Conservation (phyloP, 2,797 vertebrate genomes). For the Mallotus villosus region DNA sequence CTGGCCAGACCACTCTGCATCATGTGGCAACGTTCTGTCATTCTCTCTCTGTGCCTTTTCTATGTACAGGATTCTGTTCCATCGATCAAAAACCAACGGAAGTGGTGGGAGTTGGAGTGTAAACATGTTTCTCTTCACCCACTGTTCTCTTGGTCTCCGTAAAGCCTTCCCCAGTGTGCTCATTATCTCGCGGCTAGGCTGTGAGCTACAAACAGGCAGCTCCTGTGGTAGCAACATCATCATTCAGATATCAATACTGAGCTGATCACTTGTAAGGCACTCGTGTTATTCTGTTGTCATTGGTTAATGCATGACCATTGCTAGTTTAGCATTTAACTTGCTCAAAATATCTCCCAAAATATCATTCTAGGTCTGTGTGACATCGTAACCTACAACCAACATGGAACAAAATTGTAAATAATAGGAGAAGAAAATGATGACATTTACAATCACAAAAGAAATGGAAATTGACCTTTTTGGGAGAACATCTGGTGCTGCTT, state of each 20-base stretch:
- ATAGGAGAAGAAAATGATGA: constrained; percentile 14
- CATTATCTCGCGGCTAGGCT: background rate
- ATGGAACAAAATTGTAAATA: constrained; percentile 19
- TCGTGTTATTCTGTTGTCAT: constrained; percentile 8
- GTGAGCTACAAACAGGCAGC: background rate
- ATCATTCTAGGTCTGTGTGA: constrained; percentile 7
- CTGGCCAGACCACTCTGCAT: background rate
- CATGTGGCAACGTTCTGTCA: too few relatives aligned
- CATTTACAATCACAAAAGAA: constrained; percentile 18
- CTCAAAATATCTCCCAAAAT: constrained; percentile 11
- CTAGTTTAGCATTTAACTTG: background rate
- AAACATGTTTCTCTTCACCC: background rate
- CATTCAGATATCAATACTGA: constrained; percentile 1
- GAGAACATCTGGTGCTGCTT: constrained; percentile 24
- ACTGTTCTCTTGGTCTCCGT: too few relatives aligned
- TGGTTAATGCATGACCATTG: background rate
- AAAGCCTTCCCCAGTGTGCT: too few relatives aligned
- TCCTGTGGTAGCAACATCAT: background rate
- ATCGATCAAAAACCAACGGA: too few relatives aligned
- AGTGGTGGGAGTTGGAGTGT: too few relatives aligned
- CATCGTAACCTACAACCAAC: constrained; percentile 9
- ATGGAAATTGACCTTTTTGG: constrained; percentile 28
- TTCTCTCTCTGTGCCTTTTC: too few relatives aligned
- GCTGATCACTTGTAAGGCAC: constrained; percentile 1
- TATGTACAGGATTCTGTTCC: too few relatives aligned